Percentiles rank a stretch among this genome's conserved stretches.
These are phyloP conservation scores for Enteromius trimaculatus DNA, from an alignment of 2,797 vertebrate genomes.

Conservation along the genomic window DNA sequence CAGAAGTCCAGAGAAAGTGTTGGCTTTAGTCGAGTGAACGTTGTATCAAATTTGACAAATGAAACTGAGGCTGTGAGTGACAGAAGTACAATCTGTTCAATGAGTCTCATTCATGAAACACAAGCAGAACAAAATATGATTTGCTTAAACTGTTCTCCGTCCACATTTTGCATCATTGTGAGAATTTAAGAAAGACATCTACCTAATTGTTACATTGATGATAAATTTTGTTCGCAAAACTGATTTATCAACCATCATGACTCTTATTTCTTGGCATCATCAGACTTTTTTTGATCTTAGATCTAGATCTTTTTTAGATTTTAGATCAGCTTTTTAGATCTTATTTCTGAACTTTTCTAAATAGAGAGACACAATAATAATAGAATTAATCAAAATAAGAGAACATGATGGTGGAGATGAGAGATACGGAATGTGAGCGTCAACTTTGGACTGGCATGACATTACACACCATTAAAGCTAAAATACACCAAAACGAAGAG, in stretches of 20 bases:
- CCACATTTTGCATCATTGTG: background rate
- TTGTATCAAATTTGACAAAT: background rate
- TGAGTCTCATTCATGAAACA: background rate
- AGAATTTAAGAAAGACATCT: background rate
- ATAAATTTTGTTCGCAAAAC: background rate
- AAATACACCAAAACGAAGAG: slow-evolving; percentile 25
- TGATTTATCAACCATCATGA: background rate
- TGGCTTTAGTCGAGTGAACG: background rate
- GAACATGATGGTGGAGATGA: background rate
- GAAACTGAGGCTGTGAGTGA: background rate
- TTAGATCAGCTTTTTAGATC: background rate
- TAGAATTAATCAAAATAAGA: background rate
- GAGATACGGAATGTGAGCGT: background rate
- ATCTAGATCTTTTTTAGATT: no score
- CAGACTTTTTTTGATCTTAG: no score
- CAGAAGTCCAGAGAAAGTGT: background rate
- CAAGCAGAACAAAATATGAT: background rate
- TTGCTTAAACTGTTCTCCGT: background rate
- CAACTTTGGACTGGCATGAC: background rate
- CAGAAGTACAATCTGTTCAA: background rate
- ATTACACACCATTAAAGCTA: slow-evolving; percentile 35
- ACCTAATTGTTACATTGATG: background rate
- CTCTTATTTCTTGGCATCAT: background rate
- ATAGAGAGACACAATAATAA: slow-evolving; percentile 5
- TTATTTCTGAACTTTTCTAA: background rate